Base-by-base conservation (phyloP, 2,888 invertebrate species). In the Cybosia mesomella region DNA sequence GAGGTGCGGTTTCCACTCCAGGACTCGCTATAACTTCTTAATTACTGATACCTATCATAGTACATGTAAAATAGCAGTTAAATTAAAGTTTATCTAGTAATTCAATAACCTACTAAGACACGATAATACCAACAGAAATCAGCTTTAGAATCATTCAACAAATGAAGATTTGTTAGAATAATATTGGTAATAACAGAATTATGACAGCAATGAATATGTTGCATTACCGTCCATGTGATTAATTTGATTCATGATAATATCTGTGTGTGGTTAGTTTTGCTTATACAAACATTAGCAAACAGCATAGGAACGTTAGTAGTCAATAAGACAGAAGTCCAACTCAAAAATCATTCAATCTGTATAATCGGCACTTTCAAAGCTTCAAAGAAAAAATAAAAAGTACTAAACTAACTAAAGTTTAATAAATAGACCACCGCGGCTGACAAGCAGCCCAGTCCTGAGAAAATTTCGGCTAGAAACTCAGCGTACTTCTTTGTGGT, bases 261-360 rank as follows among this genome's bases (percentile, higher is more conserved):
- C 22, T 49, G 18, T 32, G n/a, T 53, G 10, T 32, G 49, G 28
- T 62, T 9, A 32, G 21, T 32, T 53, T 53, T 13, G 34, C 7
- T 24, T 22, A 39, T 22, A 32, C 22, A 55, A 64, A 55, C 34
- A 55, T 36, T 54, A 43, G 22, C n/a, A 58, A 43, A 64, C 22
- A 13, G 9, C 22, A 13, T 18, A 10, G 5, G 2, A 10, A 10
- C 0, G 2, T 36, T 10, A 9, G 2, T 36, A 36, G 36, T 36
- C 11, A 36, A 11, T 36, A 36, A 36, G 11, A 36, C 36, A 11
- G 36, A 11, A 10, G 39, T 15, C 39, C 13, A 39, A 39, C 1
- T 8, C 15, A 15, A 39, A 15, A 15, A 15, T 39, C 4, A 15
- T 39, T 13, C 5, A 15, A 15, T 5, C 5, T 36, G 36, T 36